Evolutionary conservation across 2,888 invertebrate species (phyloP).

Genomic region (Epinotia demarniana): DNA sequence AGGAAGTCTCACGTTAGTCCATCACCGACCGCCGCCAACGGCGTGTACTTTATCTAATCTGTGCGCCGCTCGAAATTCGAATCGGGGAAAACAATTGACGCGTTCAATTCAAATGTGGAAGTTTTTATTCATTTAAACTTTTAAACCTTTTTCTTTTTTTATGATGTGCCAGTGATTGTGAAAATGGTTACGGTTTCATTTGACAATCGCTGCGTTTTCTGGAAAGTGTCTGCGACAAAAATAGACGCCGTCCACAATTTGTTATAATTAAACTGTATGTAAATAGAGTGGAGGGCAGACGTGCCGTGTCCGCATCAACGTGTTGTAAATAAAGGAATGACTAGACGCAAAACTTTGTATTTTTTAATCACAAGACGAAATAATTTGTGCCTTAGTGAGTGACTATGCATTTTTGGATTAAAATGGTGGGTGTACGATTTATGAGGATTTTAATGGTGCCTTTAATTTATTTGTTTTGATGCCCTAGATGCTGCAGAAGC

Average conservation of each 20-base stretch:
- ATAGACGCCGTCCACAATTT: conserved; percentile 43
- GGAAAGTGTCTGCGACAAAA: conserved; percentile 40
- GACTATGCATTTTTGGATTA: conserved; percentile 34
- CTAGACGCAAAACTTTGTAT: background rate
- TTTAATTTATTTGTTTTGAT: conserved; percentile 8
- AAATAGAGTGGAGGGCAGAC: conserved; percentile 44
- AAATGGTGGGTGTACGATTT: conserved; percentile 1
- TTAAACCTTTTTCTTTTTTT: conserved; percentile 9
- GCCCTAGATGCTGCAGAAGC: conserved; percentile 32
- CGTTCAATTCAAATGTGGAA: conserved; percentile 17
- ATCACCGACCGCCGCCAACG: conserved; percentile 33
- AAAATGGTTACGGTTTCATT: conserved; percentile 19
- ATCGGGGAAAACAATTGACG: conserved; percentile 20
- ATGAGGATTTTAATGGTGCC: conserved; percentile 23
- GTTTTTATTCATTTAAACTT: background rate
- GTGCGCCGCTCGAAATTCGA: conserved; percentile 32
- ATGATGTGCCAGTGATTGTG: conserved; percentile 11
- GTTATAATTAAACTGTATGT: conserved; percentile 46
- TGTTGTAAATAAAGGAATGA: conserved; percentile 36
- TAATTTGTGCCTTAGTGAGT: conserved; percentile 31
- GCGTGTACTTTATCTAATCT: conserved; percentile 30
- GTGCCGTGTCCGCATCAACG: conserved; percentile 27
- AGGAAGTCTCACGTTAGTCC: conserved; percentile 42
- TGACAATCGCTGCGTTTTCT: conserved; percentile 38
- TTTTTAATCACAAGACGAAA: conserved; percentile 24